These are phyloP conservation scores for Vandiemenella viatica DNA, from an alignment of 2,888 invertebrate genomes.

Conservation along the genomic window DNA sequence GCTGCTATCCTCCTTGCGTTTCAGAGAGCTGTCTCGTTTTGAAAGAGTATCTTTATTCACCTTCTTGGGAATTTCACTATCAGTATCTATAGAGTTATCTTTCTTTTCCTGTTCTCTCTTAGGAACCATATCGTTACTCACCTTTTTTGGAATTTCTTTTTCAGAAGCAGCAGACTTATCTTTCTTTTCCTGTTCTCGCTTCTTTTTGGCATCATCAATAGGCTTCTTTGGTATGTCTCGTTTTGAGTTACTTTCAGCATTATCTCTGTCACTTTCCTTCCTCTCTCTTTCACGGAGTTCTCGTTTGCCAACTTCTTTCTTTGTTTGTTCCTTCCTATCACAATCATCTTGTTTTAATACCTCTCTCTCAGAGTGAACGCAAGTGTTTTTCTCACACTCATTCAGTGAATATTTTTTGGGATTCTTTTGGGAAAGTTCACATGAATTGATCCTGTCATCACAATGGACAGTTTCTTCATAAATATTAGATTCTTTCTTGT, in stretches of 20 bases:
- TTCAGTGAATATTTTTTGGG: too few relatives aligned
- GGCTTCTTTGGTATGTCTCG: neutral
- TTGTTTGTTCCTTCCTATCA: slow-evolving; percentile 18
- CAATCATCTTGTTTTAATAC: slow-evolving; percentile 15
- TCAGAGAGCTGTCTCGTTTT: neutral
- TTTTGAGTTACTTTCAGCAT: neutral
- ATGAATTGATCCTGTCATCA: too few relatives aligned
- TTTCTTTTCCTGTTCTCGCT: slow-evolving; percentile 19
- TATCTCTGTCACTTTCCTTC: neutral
- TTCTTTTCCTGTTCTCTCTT: slow-evolving; percentile 17
- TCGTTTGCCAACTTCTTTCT: neutral
- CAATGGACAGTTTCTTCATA: too few relatives aligned
- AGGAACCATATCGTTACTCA: slow-evolving; percentile 12
- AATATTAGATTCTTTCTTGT: too few relatives aligned
- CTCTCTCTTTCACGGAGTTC: neutral
- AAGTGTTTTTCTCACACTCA: too few relatives aligned
- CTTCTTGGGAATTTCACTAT: slow-evolving; percentile 6
- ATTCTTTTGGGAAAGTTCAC: too few relatives aligned
- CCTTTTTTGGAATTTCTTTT: slow-evolving; percentile 16
- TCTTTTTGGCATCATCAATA: slow-evolving; percentile 6
- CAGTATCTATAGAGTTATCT: neutral
- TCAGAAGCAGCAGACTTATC: slow-evolving; percentile 13
- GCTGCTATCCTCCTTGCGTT: neutral
- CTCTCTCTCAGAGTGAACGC: too few relatives aligned
- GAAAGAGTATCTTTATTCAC: neutral